Conservation (phyloP, 2,888 invertebrate species). For the Andrena trimmerana region DNA sequence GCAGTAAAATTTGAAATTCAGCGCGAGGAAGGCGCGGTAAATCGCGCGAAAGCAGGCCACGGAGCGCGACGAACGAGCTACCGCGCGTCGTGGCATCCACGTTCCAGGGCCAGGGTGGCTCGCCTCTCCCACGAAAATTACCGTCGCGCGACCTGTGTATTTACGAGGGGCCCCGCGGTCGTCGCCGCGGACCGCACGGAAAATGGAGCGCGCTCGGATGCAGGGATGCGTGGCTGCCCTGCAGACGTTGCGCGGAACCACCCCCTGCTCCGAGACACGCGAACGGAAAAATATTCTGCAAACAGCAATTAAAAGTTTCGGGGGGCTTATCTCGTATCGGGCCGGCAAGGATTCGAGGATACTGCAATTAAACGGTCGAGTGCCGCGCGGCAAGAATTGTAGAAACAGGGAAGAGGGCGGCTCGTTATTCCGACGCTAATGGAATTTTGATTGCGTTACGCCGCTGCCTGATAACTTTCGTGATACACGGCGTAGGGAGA, state of each 20-base stretch:
- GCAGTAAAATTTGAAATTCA: constrained; percentile 78
- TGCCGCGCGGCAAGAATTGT: constrained; percentile 31
- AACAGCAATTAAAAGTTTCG: constrained; percentile 62
- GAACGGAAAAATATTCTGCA: constrained; percentile 49
- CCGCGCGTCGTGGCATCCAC: constrained; percentile 17
- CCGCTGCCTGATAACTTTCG: constrained; percentile 10
- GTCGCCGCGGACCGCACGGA: background rate
- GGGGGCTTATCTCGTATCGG: constrained; percentile 40
- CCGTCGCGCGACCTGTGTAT: constrained; percentile 42
- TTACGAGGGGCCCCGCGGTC: constrained; percentile 32
- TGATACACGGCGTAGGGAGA: background rate
- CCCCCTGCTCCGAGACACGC: constrained; percentile 32
- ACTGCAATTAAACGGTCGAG: constrained; percentile 55
- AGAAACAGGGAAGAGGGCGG: background rate
- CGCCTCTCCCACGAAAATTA: constrained; percentile 60
- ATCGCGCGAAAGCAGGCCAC: constrained; percentile 66
- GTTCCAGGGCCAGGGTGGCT: constrained; percentile 26
- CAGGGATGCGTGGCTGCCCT: constrained; percentile 60
- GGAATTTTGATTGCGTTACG: constrained; percentile 38
- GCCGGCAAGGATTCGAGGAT: constrained; percentile 43
- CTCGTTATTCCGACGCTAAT: constrained; percentile 37
- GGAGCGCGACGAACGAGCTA: constrained; percentile 60
- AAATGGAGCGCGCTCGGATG: constrained; percentile 33
- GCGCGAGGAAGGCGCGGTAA: constrained; percentile 73
- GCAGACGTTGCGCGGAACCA: constrained; percentile 41